Evolutionary conservation across 2,113 vertebrate species (phyloP), one percentile per base, ranked within the genome.

Genomic region (Epinephelus moara): DNA sequence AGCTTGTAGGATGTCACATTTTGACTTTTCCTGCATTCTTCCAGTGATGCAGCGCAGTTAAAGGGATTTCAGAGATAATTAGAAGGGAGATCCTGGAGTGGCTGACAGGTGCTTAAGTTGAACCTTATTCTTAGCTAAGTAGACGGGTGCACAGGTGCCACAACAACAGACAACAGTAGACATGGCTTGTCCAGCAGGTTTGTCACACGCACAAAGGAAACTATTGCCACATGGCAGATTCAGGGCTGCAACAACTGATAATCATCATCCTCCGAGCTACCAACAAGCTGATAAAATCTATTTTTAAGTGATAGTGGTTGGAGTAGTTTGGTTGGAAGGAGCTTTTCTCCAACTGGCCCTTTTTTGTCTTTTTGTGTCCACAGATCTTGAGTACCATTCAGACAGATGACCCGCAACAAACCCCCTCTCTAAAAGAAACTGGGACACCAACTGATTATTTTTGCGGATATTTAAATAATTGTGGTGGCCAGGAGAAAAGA

Each of bases 401-500:
- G 50, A 74, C 81, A 73, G 81, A 84, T 75, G 81, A 83, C 40
- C 82, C 5, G 17, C 50, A 77, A 18, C 71, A 73, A 78, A 83
- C 67, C 55, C 52, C 57, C 68, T 68, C 21, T 82, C 49, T n/a
- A 2, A 23, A 69, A 80, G 60, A 85, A 84, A 82, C 61, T 21
- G 56, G 70, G 71, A 80, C 77, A 77, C 70, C 68, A 42, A 79
- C 82, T 72, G 60, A 74, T 87, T 81, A 70, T 68, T 87, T 82
- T 61, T 53, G 79, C 63, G 57, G 47, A 90, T 66, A 85, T 79
- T 81, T 81, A 85, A 93, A 86, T 90, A 74, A 76, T 73, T 60
- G 76, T 50, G 45, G 30, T 17, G 40, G 83, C 55, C 27, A 15
- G 45, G 19, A 83, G 45, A 79, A 76, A 81, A 70, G 63, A 73